phyloP scores from a whole-genome alignment of 2,797 vertebrate genomes.

The Euthynnus affinis region DNA sequence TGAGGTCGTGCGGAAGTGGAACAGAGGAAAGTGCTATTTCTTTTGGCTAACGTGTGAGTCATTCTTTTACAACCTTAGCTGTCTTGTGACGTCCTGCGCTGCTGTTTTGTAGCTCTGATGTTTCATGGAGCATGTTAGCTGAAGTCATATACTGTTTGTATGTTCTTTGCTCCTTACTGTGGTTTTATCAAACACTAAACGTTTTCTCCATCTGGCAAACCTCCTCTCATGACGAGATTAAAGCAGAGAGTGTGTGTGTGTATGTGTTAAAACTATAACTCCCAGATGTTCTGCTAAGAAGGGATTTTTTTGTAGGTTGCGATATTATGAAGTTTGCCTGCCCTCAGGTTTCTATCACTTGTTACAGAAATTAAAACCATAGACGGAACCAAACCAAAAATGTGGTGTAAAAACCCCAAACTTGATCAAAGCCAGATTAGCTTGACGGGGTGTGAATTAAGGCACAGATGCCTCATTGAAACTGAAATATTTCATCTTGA shows the following conservation, averaged over 20 bases:
- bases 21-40: not conserved
- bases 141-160: not conserved
- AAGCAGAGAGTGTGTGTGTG: not conserved
- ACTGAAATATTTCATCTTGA: not conserved
- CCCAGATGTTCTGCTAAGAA: slow-evolving; percentile 3
- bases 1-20: slow-evolving; percentile 29
- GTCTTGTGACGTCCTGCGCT: not conserved
- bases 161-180: not conserved
- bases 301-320: slow-evolving; percentile 10
- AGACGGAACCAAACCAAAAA: not conserved
- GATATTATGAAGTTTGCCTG: slow-evolving; percentile 14
- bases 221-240: not conserved
- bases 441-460: not conserved
- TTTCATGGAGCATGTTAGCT: not conserved
- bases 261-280: slow-evolving; percentile 6
- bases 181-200: not conserved
- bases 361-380: slow-evolving; percentile 6
- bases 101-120: not conserved
- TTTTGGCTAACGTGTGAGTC: slow-evolving; percentile 19
- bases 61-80: slow-evolving; percentile 7
- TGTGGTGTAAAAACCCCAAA: not conserved
- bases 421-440: not conserved
- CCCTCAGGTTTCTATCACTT: not conserved
- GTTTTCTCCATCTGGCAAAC: slow-evolving; percentile 5
- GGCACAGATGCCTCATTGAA: not conserved